Evolutionary conservation across 2,888 invertebrate genomes (phyloP).

Genomic region (Phyllotreta cruciferae): DNA sequence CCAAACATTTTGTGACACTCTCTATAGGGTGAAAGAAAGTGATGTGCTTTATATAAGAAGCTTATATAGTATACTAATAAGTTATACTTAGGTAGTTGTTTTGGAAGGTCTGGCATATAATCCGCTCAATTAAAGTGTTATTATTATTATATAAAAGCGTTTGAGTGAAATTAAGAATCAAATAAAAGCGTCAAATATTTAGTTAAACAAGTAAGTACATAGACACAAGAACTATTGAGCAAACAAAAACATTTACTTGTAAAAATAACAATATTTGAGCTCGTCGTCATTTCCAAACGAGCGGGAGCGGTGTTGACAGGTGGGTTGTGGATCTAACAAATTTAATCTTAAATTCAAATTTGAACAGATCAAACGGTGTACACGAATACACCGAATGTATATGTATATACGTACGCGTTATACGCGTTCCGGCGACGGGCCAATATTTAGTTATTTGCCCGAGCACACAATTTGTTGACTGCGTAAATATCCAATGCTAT

Average conservation of each 20-base stretch:
- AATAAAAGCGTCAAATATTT: constrained; percentile 32
- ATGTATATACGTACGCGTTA: constrained; percentile 23
- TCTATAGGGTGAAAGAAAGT: no score
- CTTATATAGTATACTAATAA: no score
- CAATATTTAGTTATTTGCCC: constrained; percentile 62
- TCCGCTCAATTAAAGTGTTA: no score
- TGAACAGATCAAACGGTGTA: constrained; percentile 61
- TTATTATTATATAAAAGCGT: no score
- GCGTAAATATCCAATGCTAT: constrained; percentile 59
- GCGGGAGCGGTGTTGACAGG: constrained; percentile 56
- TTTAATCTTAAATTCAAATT: constrained; percentile 63
- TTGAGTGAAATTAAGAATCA: constrained; percentile 10
- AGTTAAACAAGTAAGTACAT: constrained; percentile 31
- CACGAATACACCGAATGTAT: neutral
- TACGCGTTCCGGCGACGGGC: constrained; percentile 53
- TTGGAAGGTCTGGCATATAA: no score
- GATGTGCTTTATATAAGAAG: no score
- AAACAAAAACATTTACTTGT: constrained; percentile 53
- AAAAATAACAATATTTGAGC: constrained; percentile 60
- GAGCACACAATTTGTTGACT: constrained; percentile 61
- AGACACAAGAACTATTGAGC: constrained; percentile 46
- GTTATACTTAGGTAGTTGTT: no score
- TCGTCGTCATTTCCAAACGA: constrained; percentile 28
- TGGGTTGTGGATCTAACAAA: constrained; percentile 60
- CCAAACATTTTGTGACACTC: no score